Conservation (phyloP, 2,888 invertebrate species). For the Siphlonurus alternatus region DNA sequence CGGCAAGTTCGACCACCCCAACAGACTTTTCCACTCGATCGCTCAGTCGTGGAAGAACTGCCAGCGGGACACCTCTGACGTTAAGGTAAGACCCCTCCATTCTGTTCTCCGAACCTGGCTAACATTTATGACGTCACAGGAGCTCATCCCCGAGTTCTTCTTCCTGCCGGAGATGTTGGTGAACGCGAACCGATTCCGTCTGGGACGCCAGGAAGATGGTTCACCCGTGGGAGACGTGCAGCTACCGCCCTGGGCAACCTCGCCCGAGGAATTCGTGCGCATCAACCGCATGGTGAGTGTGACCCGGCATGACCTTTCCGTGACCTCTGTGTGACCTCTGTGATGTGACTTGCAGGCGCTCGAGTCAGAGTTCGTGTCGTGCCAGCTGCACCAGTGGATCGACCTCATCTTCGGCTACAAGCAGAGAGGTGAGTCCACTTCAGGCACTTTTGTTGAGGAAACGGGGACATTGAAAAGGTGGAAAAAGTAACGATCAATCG, state of each 20-base stretch:
- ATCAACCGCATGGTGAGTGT: constrained; percentile 77
- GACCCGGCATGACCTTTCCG: not conserved
- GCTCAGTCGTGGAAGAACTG: constrained; percentile 97
- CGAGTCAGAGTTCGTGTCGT: constrained; percentile 98
- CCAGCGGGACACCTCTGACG: constrained; percentile 96
- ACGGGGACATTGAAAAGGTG: not conserved
- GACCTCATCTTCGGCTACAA: constrained; percentile 99
- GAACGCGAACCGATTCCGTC: constrained; percentile 66
- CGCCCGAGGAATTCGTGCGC: constrained; percentile 94
- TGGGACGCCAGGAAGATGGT: constrained; percentile 79
- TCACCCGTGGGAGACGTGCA: constrained; percentile 64
- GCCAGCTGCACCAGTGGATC: constrained; percentile 99
- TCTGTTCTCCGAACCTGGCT: not conserved
- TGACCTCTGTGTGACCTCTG: too few relatives aligned
- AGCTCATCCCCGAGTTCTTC: constrained; percentile 96
- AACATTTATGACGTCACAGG: constrained; percentile 35
- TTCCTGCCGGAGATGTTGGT: constrained; percentile 98
- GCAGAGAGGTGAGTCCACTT: constrained; percentile 75
- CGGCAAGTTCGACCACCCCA: constrained; percentile 98
- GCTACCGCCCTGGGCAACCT: constrained; percentile 92
- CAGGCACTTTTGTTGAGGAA: constrained; percentile 2
- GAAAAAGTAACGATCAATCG: constrained; percentile 3
- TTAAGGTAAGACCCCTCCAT: constrained; percentile 47
- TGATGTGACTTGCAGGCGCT: constrained; percentile 68
- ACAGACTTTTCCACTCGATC: constrained; percentile 88